Conservation (phyloP, 1,140 invertebrate species). For the Rhagoletis pomonella region DNA sequence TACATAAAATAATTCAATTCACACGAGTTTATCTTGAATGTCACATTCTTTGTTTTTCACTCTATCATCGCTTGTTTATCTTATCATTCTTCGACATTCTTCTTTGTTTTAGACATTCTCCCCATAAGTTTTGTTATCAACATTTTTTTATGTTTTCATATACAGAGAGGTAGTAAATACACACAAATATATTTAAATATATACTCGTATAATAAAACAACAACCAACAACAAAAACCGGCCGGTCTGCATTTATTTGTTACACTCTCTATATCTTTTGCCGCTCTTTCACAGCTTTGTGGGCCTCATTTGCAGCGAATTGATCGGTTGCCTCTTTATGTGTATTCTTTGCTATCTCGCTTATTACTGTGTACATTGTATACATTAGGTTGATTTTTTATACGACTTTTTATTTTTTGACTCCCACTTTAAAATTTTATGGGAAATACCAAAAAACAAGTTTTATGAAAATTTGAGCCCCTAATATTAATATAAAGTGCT, state of each 20-base stretch:
- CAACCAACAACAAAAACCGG: slow-evolving; percentile 15
- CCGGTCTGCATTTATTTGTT: background rate
- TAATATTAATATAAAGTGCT: too few species aligned
- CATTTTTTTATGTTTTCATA: background rate
- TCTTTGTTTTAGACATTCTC: slow-evolving; percentile 13
- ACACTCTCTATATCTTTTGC: too few species aligned
- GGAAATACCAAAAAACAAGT: too few species aligned
- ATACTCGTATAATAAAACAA: background rate
- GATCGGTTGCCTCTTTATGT: background rate
- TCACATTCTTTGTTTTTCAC: background rate
- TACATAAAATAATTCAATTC: background rate
- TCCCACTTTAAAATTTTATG: too few species aligned
- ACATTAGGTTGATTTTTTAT: background rate
- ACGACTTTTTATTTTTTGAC: too few species aligned
- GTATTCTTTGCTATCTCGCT: background rate
- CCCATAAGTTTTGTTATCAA: slow-evolving; percentile 12
- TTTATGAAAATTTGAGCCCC: too few species aligned
- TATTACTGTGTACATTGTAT: background rate
- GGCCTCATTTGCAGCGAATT: background rate
- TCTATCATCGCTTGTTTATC: background rate
- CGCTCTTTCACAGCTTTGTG: background rate
- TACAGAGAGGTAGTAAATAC: background rate
- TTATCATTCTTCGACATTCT: background rate
- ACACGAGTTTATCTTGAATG: background rate
- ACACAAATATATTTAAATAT: background rate